A percentile compares a stretch with the other conserved stretches of the same genome.
phyloP scores from a whole-genome alignment of 2,113 vertebrate species.

The Elanus axillaris region DNA sequence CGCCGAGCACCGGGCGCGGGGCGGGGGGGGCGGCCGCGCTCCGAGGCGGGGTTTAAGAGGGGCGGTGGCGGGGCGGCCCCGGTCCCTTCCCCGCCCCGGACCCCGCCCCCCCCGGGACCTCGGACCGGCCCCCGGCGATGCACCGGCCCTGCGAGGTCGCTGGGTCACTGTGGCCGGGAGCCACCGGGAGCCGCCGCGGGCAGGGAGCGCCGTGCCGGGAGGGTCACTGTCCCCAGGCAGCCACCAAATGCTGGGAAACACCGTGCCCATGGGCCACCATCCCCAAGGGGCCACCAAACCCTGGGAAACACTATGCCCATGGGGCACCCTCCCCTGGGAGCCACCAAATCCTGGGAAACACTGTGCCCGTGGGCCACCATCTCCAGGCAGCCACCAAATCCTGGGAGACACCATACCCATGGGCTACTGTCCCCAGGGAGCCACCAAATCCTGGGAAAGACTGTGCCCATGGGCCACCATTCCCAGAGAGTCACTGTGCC shows the following conservation, averaged over 20 bases:
- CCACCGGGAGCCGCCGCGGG: no score
- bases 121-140: neutral
- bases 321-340: neutral
- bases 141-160: no score
- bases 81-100: neutral
- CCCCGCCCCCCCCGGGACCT: no score
- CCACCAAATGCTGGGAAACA: neutral
- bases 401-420: neutral
- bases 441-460: no score
- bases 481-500: neutral
- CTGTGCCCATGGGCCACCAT: neutral
- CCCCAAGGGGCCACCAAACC: no score
- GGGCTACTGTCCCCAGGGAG: no score
- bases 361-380: no score
- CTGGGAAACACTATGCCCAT: neutral
- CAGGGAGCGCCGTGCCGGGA: no score
- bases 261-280: accelerated
- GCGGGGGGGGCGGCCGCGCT: neutral
- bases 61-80: neutral
- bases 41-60: neutral
- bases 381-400: no score
- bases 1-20: neutral
- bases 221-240: neutral
- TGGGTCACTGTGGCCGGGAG: neutral
- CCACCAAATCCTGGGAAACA: neutral